Conservation (phyloP, 2,113 vertebrate species). For the Pyrgilauda ruficollis region DNA sequence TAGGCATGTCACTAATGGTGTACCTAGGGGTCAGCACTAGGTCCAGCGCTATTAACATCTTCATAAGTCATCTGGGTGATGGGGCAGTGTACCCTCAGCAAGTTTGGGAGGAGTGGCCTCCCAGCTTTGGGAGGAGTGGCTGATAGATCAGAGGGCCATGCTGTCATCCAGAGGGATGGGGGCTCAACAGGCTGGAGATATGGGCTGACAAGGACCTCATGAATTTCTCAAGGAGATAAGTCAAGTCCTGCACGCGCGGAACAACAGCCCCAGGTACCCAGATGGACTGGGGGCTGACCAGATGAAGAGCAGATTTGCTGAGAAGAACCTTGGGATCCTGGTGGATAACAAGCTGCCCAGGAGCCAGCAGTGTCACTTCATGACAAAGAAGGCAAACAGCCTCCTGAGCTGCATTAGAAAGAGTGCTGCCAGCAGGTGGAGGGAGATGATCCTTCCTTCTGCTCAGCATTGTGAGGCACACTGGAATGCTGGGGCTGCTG, state of each 20-base stretch:
- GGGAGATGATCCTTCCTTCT: not conserved
- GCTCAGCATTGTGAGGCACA: not conserved
- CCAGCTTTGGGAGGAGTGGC: not conserved
- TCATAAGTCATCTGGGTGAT: not conserved
- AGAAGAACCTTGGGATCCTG: not conserved
- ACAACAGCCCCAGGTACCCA: not conserved
- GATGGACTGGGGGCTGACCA: not conserved
- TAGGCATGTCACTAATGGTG: not conserved
- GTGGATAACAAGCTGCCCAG: not conserved
- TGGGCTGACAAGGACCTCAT: not conserved
- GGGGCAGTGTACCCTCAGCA: not conserved
- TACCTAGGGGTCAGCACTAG: not conserved
- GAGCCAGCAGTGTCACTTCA: not conserved
- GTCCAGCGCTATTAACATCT: not conserved
- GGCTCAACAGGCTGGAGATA: not conserved
- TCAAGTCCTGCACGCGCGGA: not conserved
- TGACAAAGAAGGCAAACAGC: not conserved
- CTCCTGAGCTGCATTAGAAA: not conserved
- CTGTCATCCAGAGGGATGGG: not conserved
- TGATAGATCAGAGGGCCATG: not conserved
- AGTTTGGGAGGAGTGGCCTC: not conserved
- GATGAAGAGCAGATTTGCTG: not conserved
- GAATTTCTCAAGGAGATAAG: not conserved
- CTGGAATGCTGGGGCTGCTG: not conserved
- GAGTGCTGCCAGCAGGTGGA: accelerated